Evolutionary conservation across 2,113 vertebrate species (phyloP), one percentile per base, ranked within the genome.

Genomic region (Colaptes auratus): DNA sequence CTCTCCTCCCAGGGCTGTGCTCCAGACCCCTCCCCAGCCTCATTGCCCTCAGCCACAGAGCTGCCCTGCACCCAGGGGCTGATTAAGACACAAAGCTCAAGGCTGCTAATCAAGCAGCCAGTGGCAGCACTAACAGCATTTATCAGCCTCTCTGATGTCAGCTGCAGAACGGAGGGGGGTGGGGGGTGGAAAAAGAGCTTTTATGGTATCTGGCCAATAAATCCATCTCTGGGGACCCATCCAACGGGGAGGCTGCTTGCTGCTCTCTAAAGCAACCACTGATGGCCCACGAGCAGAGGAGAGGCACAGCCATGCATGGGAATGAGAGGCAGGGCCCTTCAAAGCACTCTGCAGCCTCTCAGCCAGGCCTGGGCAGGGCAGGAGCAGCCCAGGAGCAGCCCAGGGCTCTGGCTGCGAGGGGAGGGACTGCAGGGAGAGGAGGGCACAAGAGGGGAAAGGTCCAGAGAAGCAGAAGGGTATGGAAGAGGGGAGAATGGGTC

Each of bases 241-340:
- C 97, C 42, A 97, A 97, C 11, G 69, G 96, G 97, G 66, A 97
- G 84, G 79, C 98, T 96, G 39, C 39, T 98, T 96, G 77, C 96
- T 96, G 89, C 96, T 97, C 87, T 93, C 97, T 60, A 96, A 76
- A 73, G 94, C 93, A 82, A 94, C 80, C 79, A n/a, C 70, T 25
- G 96, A 89, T 31, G 91, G 93, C 65, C 96, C 93, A 0, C 3
- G 67, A 82, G 78, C 82, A 89, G 9, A 83, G 78, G 35, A 63
- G 31, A 74, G n/a, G 21, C 2, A 67, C 36, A 46, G 75, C 33
- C 39, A 7, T 8, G 17, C 48, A 36, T 24, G 21, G 23, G 10
- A 56, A 60, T 24, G 50, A 28, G 20, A 46, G 39, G 48, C 71
- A 42, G 39, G 60, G 64, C 31, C 53, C 7, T 2, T 28, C 6